phyloP scores from a whole-genome alignment of 2,113 vertebrate genomes.

The Caranx ignobilis region DNA sequence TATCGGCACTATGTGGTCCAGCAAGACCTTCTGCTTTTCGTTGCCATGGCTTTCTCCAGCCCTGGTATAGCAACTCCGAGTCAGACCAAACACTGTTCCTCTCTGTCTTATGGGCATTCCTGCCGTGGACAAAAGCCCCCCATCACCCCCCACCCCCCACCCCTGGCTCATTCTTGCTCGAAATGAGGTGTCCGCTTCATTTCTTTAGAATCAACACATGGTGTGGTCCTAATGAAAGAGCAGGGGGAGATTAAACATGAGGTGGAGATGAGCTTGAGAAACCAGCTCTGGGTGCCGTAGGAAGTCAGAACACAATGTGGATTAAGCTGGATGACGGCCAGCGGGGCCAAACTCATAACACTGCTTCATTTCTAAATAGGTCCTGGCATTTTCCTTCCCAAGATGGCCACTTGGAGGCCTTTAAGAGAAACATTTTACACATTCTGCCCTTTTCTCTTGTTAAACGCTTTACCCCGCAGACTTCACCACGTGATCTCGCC shows the following conservation, averaged over 20 bases:
- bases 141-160: too few relatives aligned
- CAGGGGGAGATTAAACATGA: constrained; percentile 76
- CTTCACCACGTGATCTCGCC: constrained; percentile 67
- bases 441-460: constrained; percentile 69
- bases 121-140: constrained; percentile 72
- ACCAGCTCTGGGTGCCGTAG: constrained; percentile 64
- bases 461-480: constrained; percentile 59
- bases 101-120: constrained; percentile 78
- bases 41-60: constrained; percentile 84
- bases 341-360: constrained; percentile 64
- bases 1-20: constrained; percentile 68
- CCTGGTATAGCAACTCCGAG: constrained; percentile 76
- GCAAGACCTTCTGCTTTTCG: constrained; percentile 75
- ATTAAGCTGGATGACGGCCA: constrained; percentile 64
- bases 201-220: constrained; percentile 78
- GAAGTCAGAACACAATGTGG: constrained; percentile 74
- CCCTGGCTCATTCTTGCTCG: constrained; percentile 68
- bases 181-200: constrained; percentile 79
- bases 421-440: constrained; percentile 65
- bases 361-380: constrained; percentile 37
- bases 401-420: constrained; percentile 55
- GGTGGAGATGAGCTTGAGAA: constrained; percentile 80
- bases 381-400: constrained; percentile 56
- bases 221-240: constrained; percentile 79
- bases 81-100: constrained; percentile 76